Evolutionary conservation across 2,113 vertebrate species (phyloP).

Genomic region (Tamias sibiricus): DNA sequence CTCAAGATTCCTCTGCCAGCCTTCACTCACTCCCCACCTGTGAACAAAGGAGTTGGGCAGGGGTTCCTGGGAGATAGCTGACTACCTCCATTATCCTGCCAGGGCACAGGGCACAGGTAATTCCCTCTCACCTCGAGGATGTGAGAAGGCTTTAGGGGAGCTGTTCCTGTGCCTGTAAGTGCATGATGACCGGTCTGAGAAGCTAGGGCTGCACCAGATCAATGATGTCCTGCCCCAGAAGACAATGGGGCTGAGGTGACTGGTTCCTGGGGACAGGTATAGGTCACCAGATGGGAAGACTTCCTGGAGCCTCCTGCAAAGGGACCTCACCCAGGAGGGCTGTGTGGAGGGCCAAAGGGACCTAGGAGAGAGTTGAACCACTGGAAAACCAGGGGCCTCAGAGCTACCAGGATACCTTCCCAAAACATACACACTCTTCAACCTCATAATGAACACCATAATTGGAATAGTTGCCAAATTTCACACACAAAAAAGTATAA

Average conservation of each 20-base stretch:
- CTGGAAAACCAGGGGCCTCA: neutral
- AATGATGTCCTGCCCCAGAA: neutral
- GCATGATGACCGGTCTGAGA: neutral
- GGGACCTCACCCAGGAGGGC: too few species aligned
- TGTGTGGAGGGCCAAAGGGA: neutral
- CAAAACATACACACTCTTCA: neutral
- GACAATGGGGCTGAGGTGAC: neutral
- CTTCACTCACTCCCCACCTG: neutral
- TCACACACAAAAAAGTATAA: neutral
- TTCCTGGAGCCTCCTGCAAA: neutral
- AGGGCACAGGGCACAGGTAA: too few species aligned
- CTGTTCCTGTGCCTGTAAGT: neutral
- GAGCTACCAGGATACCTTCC: neutral
- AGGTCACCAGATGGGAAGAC: neutral
- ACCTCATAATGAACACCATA: neutral
- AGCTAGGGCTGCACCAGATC: neutral
- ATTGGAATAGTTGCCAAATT: neutral
- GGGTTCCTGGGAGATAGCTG: neutral
- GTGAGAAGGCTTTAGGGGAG: neutral
- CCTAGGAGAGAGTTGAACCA: neutral
- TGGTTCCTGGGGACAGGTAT: constrained; percentile 13
- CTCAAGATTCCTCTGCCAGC: neutral
- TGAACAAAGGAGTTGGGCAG: neutral
- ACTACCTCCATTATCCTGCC: neutral
- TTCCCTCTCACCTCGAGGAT: neutral